phyloP scores from a whole-genome alignment of 2,113 vertebrate genomes.

The Cinclus mexicanus region DNA sequence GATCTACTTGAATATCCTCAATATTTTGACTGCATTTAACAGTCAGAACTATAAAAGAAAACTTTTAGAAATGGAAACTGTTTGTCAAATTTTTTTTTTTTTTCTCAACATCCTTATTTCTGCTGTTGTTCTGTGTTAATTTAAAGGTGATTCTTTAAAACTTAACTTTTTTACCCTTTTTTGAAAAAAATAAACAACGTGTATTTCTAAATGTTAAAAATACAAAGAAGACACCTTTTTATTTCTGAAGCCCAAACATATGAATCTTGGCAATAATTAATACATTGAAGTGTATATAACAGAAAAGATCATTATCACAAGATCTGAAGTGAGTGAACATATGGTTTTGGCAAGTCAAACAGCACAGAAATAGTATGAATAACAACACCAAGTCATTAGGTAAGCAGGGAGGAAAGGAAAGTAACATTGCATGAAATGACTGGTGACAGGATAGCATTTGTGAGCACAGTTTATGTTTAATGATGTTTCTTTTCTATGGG shows the following conservation, averaged over 20 bases:
- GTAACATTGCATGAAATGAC: slow-evolving; percentile 46
- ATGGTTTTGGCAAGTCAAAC: slow-evolving; percentile 35
- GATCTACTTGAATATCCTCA: background rate
- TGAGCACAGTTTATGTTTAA: slow-evolving; percentile 3
- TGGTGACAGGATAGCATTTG: slow-evolving; percentile 32
- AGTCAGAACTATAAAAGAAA: background rate
- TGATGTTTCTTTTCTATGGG: background rate
- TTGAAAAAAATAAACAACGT: background rate
- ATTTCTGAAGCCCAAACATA: background rate
- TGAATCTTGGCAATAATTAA: slow-evolving; percentile 28
- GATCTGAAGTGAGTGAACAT: slow-evolving; percentile 19
- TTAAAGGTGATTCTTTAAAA: background rate
- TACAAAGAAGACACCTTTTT: background rate
- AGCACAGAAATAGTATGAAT: slow-evolving; percentile 32
- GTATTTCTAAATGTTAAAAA: background rate
- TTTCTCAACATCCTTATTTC: background rate
- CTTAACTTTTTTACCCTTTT: background rate
- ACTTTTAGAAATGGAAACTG: background rate
- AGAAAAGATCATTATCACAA: slow-evolving; percentile 5
- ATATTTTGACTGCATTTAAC: background rate
- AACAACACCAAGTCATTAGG: slow-evolving; percentile 42
- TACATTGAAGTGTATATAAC: background rate
- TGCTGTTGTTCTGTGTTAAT: background rate
- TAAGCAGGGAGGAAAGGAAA: slow-evolving; percentile 27
- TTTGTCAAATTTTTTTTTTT: too few relatives aligned